A percentile compares a stretch with the other conserved stretches of the same genome.
Evolutionary conservation across 2,888 invertebrate species (phyloP).

Genomic region (Eustalomyia histrio): DNA sequence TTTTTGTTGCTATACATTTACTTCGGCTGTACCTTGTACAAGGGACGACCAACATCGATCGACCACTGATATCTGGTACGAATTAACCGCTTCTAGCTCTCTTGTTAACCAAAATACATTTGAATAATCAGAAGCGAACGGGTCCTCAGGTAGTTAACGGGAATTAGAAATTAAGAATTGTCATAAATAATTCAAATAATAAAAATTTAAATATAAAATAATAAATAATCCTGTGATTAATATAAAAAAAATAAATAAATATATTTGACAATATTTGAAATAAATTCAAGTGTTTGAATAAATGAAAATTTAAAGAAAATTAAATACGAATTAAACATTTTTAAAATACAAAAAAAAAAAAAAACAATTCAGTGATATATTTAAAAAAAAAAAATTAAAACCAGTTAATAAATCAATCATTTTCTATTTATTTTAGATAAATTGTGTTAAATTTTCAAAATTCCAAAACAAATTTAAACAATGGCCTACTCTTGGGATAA

Average conservation of each 20-base stretch:
- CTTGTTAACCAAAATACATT: conserved; percentile 69
- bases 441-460: conserved; percentile 68
- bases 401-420: conserved; percentile 21
- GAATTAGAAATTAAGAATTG: conserved; percentile 62
- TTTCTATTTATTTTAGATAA: conserved; percentile 65
- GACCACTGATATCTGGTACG: conserved; percentile 41
- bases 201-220: conserved; percentile 31
- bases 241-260: conserved; percentile 2
- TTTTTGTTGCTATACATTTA: conserved; percentile 57
- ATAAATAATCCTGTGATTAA: conserved; percentile 1
- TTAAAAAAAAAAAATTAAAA: conserved; percentile 5
- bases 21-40: conserved; percentile 63
- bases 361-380: not conserved
- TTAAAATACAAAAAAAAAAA: not conserved
- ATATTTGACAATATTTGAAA: conserved; percentile 25
- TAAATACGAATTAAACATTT: conserved; percentile 9
- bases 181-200: conserved; percentile 6
- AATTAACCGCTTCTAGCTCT: conserved; percentile 65
- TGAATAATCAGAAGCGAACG: conserved; percentile 77
- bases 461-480: conserved; percentile 66
- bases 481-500: conserved; percentile 93
- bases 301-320: not conserved
- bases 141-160: conserved; percentile 76
- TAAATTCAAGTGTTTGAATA: conserved; percentile 32
- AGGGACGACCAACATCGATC: conserved; percentile 57